Conservation (phyloP, 37 sponge, comb jelly and placozoan species). For the Crambe crambe region DNA sequence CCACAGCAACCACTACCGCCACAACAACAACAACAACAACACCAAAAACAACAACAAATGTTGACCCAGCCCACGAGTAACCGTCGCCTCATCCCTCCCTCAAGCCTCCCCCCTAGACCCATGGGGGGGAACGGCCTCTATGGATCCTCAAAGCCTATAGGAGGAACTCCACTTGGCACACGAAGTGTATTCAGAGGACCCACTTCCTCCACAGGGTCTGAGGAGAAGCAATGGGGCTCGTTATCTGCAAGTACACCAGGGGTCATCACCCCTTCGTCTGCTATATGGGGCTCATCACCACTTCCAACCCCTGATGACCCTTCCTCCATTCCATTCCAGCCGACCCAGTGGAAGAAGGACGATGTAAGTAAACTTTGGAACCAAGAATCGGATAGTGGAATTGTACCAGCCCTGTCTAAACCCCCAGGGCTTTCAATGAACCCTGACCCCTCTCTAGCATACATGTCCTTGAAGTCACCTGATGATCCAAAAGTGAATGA, state of each 20-base stretch:
- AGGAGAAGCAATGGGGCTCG: neutral
- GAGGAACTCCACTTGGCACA: neutral
- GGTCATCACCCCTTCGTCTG: neutral
- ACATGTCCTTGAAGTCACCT: neutral
- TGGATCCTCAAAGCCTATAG: neutral
- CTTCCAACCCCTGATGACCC: neutral
- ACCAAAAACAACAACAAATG: neutral
- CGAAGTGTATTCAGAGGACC: neutral
- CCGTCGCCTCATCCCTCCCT: neutral
- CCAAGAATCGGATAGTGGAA: neutral
- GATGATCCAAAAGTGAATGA: neutral
- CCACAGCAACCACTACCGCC: too few species aligned
- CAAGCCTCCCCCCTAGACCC: neutral
- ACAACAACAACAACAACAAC: too few species aligned
- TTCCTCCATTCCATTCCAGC: neutral
- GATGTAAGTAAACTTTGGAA: constrained; percentile 2
- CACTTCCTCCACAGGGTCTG: neutral
- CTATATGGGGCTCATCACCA: constrained; percentile 8
- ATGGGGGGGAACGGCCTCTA: neutral
- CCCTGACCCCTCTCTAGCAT: constrained; percentile 6
- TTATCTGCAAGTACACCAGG: neutral
- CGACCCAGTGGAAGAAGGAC: constrained; percentile 4
- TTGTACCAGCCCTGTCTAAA: neutral
- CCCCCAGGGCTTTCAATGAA: neutral
- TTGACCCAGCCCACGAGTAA: neutral